Evolutionary conservation across 2,113 vertebrate genomes (phyloP), one percentile per base, ranked within the genome.

Genomic region (Phrynocephalus versicolor): DNA sequence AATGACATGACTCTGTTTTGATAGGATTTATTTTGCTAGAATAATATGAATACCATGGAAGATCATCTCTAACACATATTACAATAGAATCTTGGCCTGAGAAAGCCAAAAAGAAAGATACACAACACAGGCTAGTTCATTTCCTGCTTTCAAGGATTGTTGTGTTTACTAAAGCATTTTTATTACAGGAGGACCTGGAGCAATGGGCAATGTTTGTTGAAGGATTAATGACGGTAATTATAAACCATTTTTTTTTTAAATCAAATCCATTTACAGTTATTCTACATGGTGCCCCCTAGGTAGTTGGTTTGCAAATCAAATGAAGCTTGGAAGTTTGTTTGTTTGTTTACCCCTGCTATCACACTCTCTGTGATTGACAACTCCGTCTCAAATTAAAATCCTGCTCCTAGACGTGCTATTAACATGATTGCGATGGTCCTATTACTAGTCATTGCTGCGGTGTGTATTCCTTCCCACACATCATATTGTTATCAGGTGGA

Each of bases 241-340:
- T 95, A 96, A 97, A 95, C 95, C 96, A 95, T 96, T 96, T 96
- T 96, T 96, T 95, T 97, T 95, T 97, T n/a, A n/a, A 97, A 96
- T 96, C 96, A 96, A 97, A 97, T 96, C 96, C 96, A 97, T 94
- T 96, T 97, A 96, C 95, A 96, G 96, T 96, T 95, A 97, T 96
- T 96, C 95, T 95, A 94, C 90, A 91, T 58, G 51, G 90, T 93
- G 92, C 93, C 94, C 93, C 93, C 86, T 95, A 95, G 92, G 95
- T 96, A 96, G 95, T 95, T 95, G 95, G 92, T 95, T 96, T 96
- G 94, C 94, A 96, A 95, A 96, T 96, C 94, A 96, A 95, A 93
- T 88, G 93, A 95, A 95, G 96, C 94, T 95, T 93, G 93, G 88
- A 92, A 96, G 94, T 95, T 94, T 95, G 91, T 92, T 95, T 95